phyloP scores from a whole-genome alignment of 2,113 vertebrate genomes.

The Pseudopodoces humilis region DNA sequence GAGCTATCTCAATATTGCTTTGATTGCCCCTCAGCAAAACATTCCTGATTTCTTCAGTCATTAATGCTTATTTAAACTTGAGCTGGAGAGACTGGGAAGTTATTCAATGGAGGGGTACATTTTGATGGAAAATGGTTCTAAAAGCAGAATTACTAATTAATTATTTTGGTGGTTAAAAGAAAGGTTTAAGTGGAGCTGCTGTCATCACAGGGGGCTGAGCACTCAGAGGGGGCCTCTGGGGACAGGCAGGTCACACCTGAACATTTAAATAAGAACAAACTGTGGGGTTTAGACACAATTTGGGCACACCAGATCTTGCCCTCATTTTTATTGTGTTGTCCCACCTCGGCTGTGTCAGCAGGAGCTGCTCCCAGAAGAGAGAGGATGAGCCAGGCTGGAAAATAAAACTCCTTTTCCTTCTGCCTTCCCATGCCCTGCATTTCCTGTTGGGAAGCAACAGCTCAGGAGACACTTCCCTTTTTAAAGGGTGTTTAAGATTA shows the following conservation, averaged over 20 bases:
- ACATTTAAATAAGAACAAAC: neutral
- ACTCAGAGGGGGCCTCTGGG: neutral
- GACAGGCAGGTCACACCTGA: neutral
- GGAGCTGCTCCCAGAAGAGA: neutral
- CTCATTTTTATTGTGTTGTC: neutral
- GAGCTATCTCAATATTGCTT: neutral
- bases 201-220: neutral
- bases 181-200: neutral
- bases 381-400: neutral
- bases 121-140: neutral
- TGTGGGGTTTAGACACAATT: fast-evolving
- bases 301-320: neutral
- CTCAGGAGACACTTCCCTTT: neutral
- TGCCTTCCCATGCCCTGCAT: neutral
- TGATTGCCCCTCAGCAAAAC: neutral
- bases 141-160: neutral
- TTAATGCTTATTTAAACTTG: neutral
- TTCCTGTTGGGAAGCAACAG: neutral
- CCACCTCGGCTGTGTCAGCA: neutral
- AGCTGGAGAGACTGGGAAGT: neutral
- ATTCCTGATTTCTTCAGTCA: neutral
- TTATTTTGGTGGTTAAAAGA: neutral
- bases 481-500: neutral
- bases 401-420: neutral
- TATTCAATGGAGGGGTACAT: neutral